A percentile compares a stretch with the other conserved stretches of the same genome.
These are phyloP conservation scores for Thunnus maccoyii DNA, from an alignment of 2,113 vertebrate genomes.

Conservation along the genomic window DNA sequence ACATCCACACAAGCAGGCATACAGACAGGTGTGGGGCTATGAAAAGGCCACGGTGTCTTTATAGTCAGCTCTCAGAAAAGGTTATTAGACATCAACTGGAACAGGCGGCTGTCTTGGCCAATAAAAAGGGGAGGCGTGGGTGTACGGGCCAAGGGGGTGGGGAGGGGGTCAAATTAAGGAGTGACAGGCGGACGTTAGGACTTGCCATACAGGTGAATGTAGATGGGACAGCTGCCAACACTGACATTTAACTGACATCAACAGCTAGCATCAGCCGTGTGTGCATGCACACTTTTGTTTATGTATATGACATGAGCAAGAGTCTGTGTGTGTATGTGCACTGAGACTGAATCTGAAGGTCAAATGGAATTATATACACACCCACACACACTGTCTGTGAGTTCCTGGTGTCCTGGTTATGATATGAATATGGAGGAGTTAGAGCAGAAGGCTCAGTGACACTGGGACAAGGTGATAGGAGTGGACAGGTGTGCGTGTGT, in stretches of 20 bases:
- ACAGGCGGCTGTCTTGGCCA: constrained; percentile 76
- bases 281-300: constrained; percentile 59
- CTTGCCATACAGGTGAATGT: constrained; percentile 75
- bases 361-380: constrained; percentile 66
- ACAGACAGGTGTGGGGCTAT: constrained; percentile 74
- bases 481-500: constrained; percentile 75
- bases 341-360: constrained; percentile 73
- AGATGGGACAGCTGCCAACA: constrained; percentile 80
- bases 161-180: constrained; percentile 56
- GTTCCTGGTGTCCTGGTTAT: constrained; percentile 61
- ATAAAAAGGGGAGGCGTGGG: constrained; percentile 61
- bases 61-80: constrained; percentile 83
- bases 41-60: constrained; percentile 84
- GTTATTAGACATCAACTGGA: constrained; percentile 84
- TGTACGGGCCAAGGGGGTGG: constrained; percentile 38
- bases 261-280: constrained; percentile 56
- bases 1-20: constrained; percentile 47
- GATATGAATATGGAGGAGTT: constrained; percentile 83
- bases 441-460: constrained; percentile 80
- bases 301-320: constrained; percentile 57
- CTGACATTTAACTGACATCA: constrained; percentile 81
- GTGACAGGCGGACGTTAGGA: constrained; percentile 69
- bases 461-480: constrained; percentile 81
- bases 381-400: constrained; percentile 52
- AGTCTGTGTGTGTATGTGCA: constrained; percentile 38